Percentiles rank a stretch among this genome's conserved stretches.
Evolutionary conservation across 1,140 invertebrate species (phyloP).

Genomic region (Papilio dardanus): DNA sequence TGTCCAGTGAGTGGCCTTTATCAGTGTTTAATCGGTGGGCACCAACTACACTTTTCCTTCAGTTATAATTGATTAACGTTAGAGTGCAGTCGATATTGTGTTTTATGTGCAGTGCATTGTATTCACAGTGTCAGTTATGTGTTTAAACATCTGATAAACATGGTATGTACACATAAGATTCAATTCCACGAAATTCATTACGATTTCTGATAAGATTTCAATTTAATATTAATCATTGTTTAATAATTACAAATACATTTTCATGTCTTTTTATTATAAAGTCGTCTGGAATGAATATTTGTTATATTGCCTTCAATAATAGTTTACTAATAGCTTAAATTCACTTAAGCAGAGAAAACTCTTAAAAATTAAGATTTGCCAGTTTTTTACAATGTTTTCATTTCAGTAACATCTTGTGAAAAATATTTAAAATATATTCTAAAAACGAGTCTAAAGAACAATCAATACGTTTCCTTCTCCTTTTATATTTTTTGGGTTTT

Average conservation of each 20-base stretch:
- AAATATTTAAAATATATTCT: neutral
- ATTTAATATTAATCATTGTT: neutral
- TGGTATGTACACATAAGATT: conserved; percentile 35
- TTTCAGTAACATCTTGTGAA: neutral
- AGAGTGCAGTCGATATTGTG: neutral
- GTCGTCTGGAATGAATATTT: no score
- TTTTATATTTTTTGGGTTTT: no score
- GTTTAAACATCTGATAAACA: conserved; percentile 27
- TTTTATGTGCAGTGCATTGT: neutral
- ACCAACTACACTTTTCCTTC: conserved; percentile 42
- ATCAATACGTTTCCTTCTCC: neutral
- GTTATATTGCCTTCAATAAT: no score
- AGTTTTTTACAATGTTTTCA: neutral
- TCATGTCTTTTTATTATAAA: neutral
- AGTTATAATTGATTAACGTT: conserved; percentile 40
- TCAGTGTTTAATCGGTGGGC: conserved; percentile 48
- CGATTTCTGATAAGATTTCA: conserved; percentile 12
- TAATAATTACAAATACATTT: neutral
- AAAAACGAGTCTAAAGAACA: neutral
- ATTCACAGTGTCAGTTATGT: conserved; percentile 25
- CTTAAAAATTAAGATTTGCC: neutral
- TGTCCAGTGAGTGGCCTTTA: conserved; percentile 51
- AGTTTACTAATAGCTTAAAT: no score
- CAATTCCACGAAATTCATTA: conserved; percentile 28
- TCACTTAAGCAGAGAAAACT: neutral